Conservation (phyloP, 2,888 invertebrate genomes). For the Tenthredo distinguenda region DNA sequence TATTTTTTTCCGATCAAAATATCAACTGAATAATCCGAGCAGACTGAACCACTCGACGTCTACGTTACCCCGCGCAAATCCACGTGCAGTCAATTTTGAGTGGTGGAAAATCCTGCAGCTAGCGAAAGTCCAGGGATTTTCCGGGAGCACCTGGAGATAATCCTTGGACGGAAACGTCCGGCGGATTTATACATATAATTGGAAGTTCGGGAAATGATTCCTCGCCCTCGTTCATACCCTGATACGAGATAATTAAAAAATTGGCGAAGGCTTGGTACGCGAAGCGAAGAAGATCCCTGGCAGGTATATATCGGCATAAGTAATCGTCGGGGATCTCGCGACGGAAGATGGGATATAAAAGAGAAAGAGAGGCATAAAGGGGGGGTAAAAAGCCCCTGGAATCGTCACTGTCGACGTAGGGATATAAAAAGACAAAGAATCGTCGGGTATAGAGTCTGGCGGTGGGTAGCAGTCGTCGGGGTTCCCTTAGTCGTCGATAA, state of each 20-base stretch:
- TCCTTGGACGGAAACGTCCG: conserved; percentile 27
- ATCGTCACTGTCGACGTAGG: conserved; percentile 47
- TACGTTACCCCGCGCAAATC: background rate
- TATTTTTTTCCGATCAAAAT: background rate
- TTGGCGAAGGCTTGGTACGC: background rate
- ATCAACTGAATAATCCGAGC: conserved; percentile 30
- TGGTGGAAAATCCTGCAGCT: conserved; percentile 21
- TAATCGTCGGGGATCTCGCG: background rate
- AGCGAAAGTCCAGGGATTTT: background rate
- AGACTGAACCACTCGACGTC: background rate
- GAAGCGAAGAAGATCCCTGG: background rate
- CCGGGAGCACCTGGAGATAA: background rate
- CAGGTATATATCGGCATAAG: background rate
- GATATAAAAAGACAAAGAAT: conserved; percentile 55
- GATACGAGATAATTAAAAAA: background rate
- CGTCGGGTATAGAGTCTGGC: background rate
- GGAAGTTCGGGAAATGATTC: conserved; percentile 27
- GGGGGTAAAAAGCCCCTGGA: background rate
- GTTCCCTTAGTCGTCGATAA: conserved; percentile 50
- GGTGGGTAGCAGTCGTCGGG: background rate
- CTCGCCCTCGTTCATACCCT: background rate
- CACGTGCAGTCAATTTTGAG: conserved; percentile 36
- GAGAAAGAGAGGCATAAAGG: background rate
- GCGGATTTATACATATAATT: conserved; percentile 8
- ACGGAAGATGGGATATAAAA: background rate